Percentiles rank a stretch among this genome's conserved stretches.
phyloP scores from a whole-genome alignment of 2,797 vertebrate species.

The Acanthopagrus latus region DNA sequence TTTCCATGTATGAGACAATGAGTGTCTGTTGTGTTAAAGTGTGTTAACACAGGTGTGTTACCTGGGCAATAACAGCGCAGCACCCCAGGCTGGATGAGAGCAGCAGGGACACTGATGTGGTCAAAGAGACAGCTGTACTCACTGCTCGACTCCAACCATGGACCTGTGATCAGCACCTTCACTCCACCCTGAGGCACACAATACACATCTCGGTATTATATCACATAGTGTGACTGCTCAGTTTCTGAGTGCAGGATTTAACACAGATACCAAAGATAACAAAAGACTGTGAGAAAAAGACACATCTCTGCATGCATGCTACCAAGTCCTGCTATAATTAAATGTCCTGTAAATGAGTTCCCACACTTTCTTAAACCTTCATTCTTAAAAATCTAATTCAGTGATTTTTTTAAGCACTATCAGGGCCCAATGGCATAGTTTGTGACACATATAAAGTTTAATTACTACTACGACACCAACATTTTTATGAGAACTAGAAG shows the following conservation, averaged over 20 bases:
- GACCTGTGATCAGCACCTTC: constrained; percentile 98
- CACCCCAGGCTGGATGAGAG: constrained; percentile 97
- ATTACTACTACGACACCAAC: no score
- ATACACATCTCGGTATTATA: constrained; percentile 32
- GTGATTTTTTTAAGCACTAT: no score
- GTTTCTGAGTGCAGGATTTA: neutral
- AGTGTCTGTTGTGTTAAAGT: neutral
- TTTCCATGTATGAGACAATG: constrained; percentile 11
- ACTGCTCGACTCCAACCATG: constrained; percentile 97
- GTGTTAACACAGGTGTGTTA: constrained; percentile 66
- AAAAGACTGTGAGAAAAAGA: neutral
- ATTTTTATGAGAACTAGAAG: no score
- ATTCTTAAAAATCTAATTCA: no score
- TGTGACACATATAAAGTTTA: no score
- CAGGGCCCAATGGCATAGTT: no score
- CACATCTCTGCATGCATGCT: neutral
- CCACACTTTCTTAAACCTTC: no score
- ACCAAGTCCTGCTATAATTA: neutral
- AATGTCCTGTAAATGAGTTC: neutral
- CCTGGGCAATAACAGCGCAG: constrained; percentile 99
- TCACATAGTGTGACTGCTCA: constrained; percentile 3
- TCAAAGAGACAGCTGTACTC: constrained; percentile 99
- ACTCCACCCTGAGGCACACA: constrained; percentile 92
- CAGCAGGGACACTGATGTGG: constrained; percentile 98
- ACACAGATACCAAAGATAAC: neutral